A percentile compares a stretch with the other conserved stretches of the same genome.
Conservation (phyloP, 2,797 vertebrate species). For the Manis crassicaudata region DNA sequence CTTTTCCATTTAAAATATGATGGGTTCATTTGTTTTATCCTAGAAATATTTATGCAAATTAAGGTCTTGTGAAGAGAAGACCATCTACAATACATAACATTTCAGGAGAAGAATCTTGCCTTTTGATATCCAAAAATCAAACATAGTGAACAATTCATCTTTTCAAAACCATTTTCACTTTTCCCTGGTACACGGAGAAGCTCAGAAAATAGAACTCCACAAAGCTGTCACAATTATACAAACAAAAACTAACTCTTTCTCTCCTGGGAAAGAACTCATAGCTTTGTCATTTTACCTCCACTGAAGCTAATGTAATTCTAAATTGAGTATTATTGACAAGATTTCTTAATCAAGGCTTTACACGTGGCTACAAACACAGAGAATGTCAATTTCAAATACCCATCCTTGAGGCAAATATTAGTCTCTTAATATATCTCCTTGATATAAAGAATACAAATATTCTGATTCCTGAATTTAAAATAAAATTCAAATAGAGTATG, state of each 20-base stretch:
- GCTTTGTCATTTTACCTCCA: conserved; percentile 25
- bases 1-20: background rate
- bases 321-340: conserved; percentile 52
- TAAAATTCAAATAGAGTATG: background rate
- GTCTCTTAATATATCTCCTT: background rate
- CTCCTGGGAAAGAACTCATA: conserved; percentile 49
- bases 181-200: background rate
- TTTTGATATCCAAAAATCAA: background rate
- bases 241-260: background rate
- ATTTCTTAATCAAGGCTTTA: background rate
- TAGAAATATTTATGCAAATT: background rate
- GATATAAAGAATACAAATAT: background rate
- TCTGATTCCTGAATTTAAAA: conserved; percentile 25
- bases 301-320: conserved; percentile 53
- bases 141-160: background rate
- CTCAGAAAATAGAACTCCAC: background rate
- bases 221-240: background rate
- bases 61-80: conserved; percentile 1
- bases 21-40: background rate
- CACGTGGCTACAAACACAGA: background rate
- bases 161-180: background rate
- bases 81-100: background rate
- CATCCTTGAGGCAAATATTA: conserved; percentile 54
- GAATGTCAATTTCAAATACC: conserved; percentile 47
- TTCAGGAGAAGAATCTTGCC: background rate